phyloP scores from a whole-genome alignment of 2,888 invertebrate genomes.

The Philhelius pedissequus region DNA sequence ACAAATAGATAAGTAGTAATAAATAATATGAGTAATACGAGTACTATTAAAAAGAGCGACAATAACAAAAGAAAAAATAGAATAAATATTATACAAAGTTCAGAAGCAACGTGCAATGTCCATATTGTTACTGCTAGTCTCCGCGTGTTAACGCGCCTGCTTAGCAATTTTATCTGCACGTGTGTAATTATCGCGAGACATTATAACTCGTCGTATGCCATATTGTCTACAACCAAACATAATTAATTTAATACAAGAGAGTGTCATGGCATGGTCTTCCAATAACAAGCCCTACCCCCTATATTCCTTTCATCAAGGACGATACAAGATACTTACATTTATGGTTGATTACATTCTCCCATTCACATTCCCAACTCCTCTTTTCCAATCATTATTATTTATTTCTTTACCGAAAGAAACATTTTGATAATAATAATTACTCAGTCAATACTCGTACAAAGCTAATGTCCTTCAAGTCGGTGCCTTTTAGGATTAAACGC shows the following conservation, averaged over 20 bases:
- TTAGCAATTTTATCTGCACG: constrained; percentile 10
- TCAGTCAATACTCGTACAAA: neutral
- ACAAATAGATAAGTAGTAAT: too few relatives aligned
- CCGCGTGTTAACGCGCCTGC: neutral
- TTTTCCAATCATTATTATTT: neutral
- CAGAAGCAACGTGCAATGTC: constrained; percentile 16
- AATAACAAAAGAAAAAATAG: neutral
- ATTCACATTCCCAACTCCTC: neutral
- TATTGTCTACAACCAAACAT: constrained; percentile 6
- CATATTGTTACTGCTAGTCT: neutral
- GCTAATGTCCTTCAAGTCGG: constrained; percentile 6
- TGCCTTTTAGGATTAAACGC: neutral
- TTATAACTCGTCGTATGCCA: constrained; percentile 21
- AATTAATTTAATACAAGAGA: constrained; percentile 23
- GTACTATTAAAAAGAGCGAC: too few relatives aligned
- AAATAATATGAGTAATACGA: too few relatives aligned
- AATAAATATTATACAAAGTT: constrained; percentile 13
- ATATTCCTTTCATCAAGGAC: neutral
- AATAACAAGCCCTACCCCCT: neutral
- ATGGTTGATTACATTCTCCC: constrained; percentile 40
- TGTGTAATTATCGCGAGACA: constrained; percentile 44
- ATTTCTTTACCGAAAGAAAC: neutral
- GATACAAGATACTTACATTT: neutral
- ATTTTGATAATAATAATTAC: neutral
- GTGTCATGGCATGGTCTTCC: constrained; percentile 16